Conservation (phyloP, 1,140 invertebrate genomes). For the Venustaconcha ellipsiformis region DNA sequence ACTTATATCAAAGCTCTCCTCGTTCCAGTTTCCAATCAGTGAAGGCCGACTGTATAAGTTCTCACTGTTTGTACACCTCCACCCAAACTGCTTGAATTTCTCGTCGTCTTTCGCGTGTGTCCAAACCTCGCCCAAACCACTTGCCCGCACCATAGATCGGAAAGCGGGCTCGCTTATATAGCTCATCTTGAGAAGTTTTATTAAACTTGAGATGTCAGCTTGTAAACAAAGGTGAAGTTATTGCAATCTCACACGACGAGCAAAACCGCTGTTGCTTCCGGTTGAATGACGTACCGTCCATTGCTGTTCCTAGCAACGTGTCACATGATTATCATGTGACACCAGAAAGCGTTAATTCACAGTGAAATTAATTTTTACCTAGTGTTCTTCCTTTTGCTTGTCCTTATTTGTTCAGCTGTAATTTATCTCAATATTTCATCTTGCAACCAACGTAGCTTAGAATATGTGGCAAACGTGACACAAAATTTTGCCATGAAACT, state of each 20-base stretch:
- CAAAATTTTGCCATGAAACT: too few relatives aligned
- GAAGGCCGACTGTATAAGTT: constrained; percentile 45
- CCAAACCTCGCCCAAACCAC: constrained; percentile 56
- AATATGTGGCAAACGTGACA: too few relatives aligned
- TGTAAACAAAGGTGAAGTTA: neutral
- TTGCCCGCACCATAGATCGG: constrained; percentile 49
- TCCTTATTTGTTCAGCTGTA: too few relatives aligned
- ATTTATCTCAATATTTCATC: too few relatives aligned
- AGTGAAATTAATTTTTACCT: too few relatives aligned
- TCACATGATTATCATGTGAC: constrained; percentile 9
- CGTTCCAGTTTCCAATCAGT: constrained; percentile 61
- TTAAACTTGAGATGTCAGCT: neutral
- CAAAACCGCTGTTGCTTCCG: neutral
- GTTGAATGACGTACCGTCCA: neutral
- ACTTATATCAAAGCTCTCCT: constrained; percentile 53
- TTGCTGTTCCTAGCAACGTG: neutral
- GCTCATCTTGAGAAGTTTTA: too few relatives aligned
- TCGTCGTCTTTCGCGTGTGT: constrained; percentile 44
- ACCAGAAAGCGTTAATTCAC: too few relatives aligned
- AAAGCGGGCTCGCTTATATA: constrained; percentile 43
- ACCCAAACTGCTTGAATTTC: constrained; percentile 58
- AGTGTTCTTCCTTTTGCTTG: too few relatives aligned
- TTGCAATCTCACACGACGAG: neutral
- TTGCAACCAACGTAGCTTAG: too few relatives aligned
- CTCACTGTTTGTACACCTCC: constrained; percentile 60